phyloP scores from a whole-genome alignment of 2,888 invertebrate species.

The Drosophila neotestacea region DNA sequence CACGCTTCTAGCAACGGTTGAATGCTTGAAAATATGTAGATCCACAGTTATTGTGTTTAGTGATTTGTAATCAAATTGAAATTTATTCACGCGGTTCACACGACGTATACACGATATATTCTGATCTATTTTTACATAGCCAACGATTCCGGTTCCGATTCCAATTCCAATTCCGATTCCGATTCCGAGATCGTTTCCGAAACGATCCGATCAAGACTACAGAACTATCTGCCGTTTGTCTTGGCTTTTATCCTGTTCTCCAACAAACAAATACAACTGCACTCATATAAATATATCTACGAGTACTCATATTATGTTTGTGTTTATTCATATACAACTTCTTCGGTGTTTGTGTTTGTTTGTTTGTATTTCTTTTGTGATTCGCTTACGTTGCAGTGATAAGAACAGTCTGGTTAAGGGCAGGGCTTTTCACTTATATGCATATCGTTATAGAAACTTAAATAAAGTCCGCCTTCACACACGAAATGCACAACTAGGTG shows the following conservation, averaged over 20 bases:
- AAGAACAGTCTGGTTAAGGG: slow-evolving; percentile 17
- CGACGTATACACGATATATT: slow-evolving; percentile 60
- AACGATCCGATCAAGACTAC: slow-evolving; percentile 26
- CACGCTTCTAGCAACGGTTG: slow-evolving; percentile 41
- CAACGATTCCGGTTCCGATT: neutral
- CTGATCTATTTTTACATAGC: neutral
- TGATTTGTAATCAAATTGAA: slow-evolving; percentile 46
- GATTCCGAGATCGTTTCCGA: slow-evolving; percentile 1
- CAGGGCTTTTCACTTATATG: slow-evolving; percentile 14
- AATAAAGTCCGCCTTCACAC: slow-evolving; percentile 13
- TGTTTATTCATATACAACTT: neutral
- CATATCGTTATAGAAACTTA: slow-evolving; percentile 28
- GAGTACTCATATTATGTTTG: slow-evolving; percentile 4
- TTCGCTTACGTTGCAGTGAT: slow-evolving; percentile 27
- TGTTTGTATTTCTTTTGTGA: slow-evolving; percentile 7
- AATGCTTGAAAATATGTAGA: slow-evolving; percentile 33
- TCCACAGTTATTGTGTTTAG: slow-evolving; percentile 16
- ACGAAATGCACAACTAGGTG: neutral
- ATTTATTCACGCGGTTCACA: slow-evolving; percentile 61
- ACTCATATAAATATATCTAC: slow-evolving; percentile 5
- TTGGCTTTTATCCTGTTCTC: slow-evolving; percentile 54
- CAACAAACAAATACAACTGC: slow-evolving; percentile 5
- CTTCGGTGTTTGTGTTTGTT: slow-evolving; percentile 11
- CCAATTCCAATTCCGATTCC: neutral
- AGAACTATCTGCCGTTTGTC: slow-evolving; percentile 17